Conservation (phyloP, 2,113 vertebrate genomes). For the Colius striatus region DNA sequence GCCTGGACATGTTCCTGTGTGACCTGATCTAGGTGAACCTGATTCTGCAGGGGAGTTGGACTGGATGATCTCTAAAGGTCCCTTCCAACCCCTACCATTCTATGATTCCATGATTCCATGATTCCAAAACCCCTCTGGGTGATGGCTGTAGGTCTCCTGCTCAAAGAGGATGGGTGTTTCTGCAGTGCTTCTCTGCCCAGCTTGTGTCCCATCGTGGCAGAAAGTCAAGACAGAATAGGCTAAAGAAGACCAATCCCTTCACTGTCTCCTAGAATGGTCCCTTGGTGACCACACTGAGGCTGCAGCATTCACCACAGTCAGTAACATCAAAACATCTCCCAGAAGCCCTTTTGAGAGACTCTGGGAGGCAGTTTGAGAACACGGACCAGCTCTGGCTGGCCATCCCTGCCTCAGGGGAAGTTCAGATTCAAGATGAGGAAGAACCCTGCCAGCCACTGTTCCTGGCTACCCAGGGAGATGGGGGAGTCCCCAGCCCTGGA, state of each 20-base stretch:
- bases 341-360: background rate
- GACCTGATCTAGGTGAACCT: no score
- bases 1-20: no score
- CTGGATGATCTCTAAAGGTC: no score
- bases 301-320: background rate
- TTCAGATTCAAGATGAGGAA: no score
- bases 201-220: fast-evolving
- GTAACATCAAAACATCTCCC: background rate
- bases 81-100: no score
- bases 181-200: background rate
- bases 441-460: no score
- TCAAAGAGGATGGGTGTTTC: background rate
- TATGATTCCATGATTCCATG: no score
- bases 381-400: background rate
- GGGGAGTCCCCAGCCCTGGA: no score
- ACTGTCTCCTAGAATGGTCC: background rate
- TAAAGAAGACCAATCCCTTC: background rate
- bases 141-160: background rate
- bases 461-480: no score
- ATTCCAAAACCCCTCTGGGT: no score
- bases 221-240: background rate
- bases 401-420: background rate
- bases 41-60: no score
- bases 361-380: background rate
- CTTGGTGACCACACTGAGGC: background rate